Evolutionary conservation across 2,113 vertebrate species (phyloP), one percentile per base, ranked within the genome.

Genomic region (Plestiodon gilberti): DNA sequence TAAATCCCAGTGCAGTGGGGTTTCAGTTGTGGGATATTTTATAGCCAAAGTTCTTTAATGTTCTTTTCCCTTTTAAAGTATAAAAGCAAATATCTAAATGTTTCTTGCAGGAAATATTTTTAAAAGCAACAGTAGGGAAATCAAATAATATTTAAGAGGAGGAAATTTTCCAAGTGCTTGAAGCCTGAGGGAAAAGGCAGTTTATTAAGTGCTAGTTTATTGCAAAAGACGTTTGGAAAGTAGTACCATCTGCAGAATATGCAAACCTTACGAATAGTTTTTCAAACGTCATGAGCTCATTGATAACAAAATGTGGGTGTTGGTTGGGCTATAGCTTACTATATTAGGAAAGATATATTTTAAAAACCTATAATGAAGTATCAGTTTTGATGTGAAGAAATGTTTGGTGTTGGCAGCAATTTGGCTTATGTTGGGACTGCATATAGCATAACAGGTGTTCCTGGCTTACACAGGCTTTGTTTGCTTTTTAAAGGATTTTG

Each of bases 351-450:
- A 93, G 78, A 81, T 85, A 28, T 13, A 48, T 48, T 48, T 48
- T 48, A 48, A 48, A 48, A 25, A 9, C 18, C 30, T 67, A 30
- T 48, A 7, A 67, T n/a, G 28, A 81, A 43, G 17, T 64, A 10
- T 20, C n/a, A n/a, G 79, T n/a, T 67, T 81, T 67, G 17, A n/a
- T 67, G 43, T 48, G 61, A 81, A 65, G 6, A 9, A 48, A 17
- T 23, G 2, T 48, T 43, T 81, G 25, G 40, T 48, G 11, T 40
- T 18, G 30, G 61, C 28, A 48, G 8, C 8, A 81, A 11, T 67
- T 65, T 62, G 55, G 73, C 90, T 90, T 86, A 87, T 84, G 83
- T 91, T 88, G 64, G 78, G 81, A 65, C 79, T 65, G 74, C 78
- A 76, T 81, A 83, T 22, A 86, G 87, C 10, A 80, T 62, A 40